Conservation (phyloP, 2,113 vertebrate species). For the Symphodus melops region DNA sequence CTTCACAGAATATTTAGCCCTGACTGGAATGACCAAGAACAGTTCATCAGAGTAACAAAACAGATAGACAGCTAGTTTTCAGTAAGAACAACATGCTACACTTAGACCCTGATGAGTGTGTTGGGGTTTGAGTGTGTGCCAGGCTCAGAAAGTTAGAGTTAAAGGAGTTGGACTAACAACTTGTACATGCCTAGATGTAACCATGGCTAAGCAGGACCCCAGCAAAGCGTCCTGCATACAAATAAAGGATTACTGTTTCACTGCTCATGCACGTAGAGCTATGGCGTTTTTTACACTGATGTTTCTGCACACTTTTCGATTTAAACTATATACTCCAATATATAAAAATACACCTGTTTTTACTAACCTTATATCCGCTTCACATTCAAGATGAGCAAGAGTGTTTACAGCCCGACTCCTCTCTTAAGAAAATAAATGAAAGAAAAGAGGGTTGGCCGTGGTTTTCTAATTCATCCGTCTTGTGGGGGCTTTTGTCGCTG, state of each 20-base stretch:
- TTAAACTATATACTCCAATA: neutral
- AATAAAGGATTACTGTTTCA: conserved; percentile 40
- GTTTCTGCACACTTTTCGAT: neutral
- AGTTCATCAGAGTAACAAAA: conserved; percentile 44
- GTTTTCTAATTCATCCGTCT: conserved; percentile 81
- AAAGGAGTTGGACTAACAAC: conserved; percentile 54
- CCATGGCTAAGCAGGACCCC: conserved; percentile 52
- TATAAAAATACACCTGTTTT: conserved; percentile 41
- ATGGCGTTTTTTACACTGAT: conserved; percentile 2
- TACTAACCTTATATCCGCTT: conserved; percentile 82
- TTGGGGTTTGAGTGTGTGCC: neutral
- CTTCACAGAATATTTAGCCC: conserved; percentile 68
- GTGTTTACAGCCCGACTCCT: conserved; percentile 51
- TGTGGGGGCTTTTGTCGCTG: conserved; percentile 67
- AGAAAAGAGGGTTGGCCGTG: conserved; percentile 30
- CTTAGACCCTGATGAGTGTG: neutral
- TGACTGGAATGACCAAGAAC: conserved; percentile 66
- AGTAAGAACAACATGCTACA: neutral
- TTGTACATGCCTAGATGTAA: conserved; percentile 46
- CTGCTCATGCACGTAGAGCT: conserved; percentile 10
- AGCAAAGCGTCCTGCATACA: conserved; percentile 68
- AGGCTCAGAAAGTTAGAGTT: conserved; percentile 48
- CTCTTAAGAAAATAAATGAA: conserved; percentile 45
- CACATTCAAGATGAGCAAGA: conserved; percentile 53
- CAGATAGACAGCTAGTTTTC: conserved; percentile 7